Conservation (phyloP, 2,113 vertebrate genomes). For the Misgurnus anguillicaudatus region DNA sequence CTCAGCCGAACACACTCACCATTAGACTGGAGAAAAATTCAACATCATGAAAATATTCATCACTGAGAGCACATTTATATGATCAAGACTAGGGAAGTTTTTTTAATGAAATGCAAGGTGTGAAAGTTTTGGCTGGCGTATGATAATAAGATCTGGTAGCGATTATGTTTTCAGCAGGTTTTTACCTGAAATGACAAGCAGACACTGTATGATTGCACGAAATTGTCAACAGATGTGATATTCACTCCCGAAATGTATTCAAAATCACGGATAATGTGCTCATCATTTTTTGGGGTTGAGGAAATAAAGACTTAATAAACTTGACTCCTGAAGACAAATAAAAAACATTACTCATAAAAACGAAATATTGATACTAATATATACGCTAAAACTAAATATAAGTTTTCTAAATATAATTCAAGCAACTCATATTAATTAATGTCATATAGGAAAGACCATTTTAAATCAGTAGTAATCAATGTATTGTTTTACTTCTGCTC, state of each 20-base stretch:
- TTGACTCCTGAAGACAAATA: too few relatives aligned
- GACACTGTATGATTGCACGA: slow-evolving; percentile 33
- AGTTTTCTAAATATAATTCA: too few relatives aligned
- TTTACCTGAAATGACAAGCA: slow-evolving; percentile 48
- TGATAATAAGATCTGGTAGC: slow-evolving; percentile 52
- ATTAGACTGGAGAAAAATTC: slow-evolving; percentile 61
- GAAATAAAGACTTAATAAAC: too few relatives aligned
- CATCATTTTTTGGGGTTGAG: not conserved
- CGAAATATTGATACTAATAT: too few relatives aligned
- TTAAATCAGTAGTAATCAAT: not conserved
- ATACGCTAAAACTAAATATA: too few relatives aligned
- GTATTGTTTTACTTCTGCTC: not conserved
- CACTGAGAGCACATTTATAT: not conserved
- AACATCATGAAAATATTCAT: slow-evolving; percentile 36
- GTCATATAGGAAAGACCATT: too few relatives aligned
- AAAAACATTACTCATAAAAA: too few relatives aligned
- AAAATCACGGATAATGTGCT: slow-evolving; percentile 24
- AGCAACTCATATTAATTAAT: too few relatives aligned
- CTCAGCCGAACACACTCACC: slow-evolving; percentile 69
- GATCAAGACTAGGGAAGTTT: not conserved
- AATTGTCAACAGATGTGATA: slow-evolving; percentile 52
- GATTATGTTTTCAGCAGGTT: slow-evolving; percentile 34
- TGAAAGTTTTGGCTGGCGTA: slow-evolving; percentile 31
- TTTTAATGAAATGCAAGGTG: slow-evolving; percentile 16
- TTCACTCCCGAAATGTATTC: slow-evolving; percentile 23